Evolutionary conservation across 2,888 invertebrate species (phyloP), one percentile per base, ranked within the genome.

Genomic region (Molorchus minor): DNA sequence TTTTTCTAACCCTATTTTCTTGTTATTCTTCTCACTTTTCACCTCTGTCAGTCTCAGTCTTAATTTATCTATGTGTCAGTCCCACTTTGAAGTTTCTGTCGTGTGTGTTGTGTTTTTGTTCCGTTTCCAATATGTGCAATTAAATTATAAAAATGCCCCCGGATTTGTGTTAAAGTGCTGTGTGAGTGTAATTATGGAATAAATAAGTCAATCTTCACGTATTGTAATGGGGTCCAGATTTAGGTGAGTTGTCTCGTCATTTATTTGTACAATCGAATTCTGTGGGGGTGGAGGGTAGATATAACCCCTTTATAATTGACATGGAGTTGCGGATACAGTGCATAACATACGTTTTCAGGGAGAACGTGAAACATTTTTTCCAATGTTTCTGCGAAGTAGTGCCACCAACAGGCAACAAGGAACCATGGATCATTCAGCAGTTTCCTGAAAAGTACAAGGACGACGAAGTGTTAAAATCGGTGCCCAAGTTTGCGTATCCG

Each of bases 401-500:
- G 29, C 86, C 86, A 55, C 87, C 92, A 62, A 84, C 84, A 36
- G 84, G 83, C 44, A 86, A 87, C 66, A 85, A 85, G 70, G 80
- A 83, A 56, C 85, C 91, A 58, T 89, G 90, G 82, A 90, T 95
- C 72, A 82, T 93, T 43, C 92, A 90, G 79, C 92, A 92, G 79
- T 96, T 90, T 81, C 96, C 96, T 40, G 91, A 91, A 68, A 85
- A 85, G 59, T 95, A 90, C 79, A 88, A 86, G 75, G 92, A 94
- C 82, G 88, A 91, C 79, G 93, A 93, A 79, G 89, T 94, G 68
- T 84, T 96, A 57, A 91, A 89, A 79, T 89, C 91, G 74, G 90
- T 96, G 73, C 93, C 95, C 40, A 92, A 94, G 82, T 96, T 96
- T 84, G 92, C 94, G 71, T 96, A 93, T 84, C 96, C 93, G 12